Base-by-base conservation (phyloP, 2,797 vertebrate species). In the Melanotaenia parkinsoni region DNA sequence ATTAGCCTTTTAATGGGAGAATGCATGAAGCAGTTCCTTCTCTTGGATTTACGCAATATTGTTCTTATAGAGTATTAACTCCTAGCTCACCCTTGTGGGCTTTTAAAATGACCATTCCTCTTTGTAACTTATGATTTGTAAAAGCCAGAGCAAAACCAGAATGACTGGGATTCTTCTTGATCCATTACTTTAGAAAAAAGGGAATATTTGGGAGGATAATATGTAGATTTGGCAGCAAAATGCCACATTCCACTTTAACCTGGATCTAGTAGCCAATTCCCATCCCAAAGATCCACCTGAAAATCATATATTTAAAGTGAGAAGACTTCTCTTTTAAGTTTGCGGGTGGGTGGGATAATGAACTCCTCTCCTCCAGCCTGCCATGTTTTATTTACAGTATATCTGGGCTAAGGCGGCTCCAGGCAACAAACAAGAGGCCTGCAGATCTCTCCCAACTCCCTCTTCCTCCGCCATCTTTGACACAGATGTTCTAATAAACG, bases 401-500 rank as follows among this genome's bases (percentile, higher is more conserved):
- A 92, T 89, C 86, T 91, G 83, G 88, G 89, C 88, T 88, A 79
- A 68, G 71, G 79, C 70, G 11, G 89, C 85, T 86, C 79, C 72
- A 88, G 86, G 90, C 90, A 80, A 81, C 86, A 92, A 91, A 86
- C 86, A 77, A 79, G 83, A 82, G 80, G 83, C 88, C 88, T 80
- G 72, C 79, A 83, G 72, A 43, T 83, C 84, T 77, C 78, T 63
- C 79, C 79, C 74, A 62, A 11, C 63, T 77, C 81, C 69, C 82
- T 78, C 72, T 75, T 77, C 81, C 88, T 86, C 86, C 89, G 83
- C 92, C 91, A 93, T 93, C 89, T 93, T 92, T 94, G 92, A 94
- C 94, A 94, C 94, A 95, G 94, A 94, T 95, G 95, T 94, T 95
- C 86, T 90, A 92, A 94, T 94, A 94, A 95, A 94, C 92, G 90